A percentile compares a stretch with the other conserved stretches of the same genome.
Conservation (phyloP, 1,140 invertebrate species). For the Solenopsis invicta region DNA sequence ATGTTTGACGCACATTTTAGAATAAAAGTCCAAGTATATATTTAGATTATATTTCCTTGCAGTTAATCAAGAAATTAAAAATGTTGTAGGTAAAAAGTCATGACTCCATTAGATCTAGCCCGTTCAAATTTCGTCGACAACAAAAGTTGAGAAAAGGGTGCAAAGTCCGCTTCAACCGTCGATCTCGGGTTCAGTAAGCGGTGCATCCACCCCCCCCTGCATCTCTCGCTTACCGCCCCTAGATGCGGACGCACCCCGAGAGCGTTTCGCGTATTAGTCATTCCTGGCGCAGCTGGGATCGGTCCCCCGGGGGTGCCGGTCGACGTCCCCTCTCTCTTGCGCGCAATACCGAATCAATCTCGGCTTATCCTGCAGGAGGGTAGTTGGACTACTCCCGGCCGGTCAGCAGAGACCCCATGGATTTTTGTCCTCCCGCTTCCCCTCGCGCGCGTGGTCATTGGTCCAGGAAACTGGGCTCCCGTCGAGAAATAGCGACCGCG, state of each 20-base stretch:
- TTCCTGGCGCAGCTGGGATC: constrained; percentile 82
- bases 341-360: constrained; percentile 79
- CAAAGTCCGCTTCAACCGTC: constrained; percentile 52
- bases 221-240: constrained; percentile 69
- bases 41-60: too few species aligned
- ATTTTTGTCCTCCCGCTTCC: constrained; percentile 10
- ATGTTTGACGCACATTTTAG: background rate
- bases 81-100: background rate
- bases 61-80: background rate
- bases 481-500: constrained; percentile 29
- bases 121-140: background rate
- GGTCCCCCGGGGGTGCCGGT: constrained; percentile 73
- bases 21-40: background rate
- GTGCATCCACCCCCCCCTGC: constrained; percentile 73
- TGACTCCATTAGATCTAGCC: background rate
- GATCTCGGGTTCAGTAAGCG: constrained; percentile 58
- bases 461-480: constrained; percentile 30
- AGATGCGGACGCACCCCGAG: constrained; percentile 81
- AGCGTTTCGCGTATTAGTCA: constrained; percentile 83
- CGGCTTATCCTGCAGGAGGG: constrained; percentile 70
- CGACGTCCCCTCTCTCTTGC: constrained; percentile 62
- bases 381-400: constrained; percentile 13
- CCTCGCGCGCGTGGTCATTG: constrained; percentile 20
- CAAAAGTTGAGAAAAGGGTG: constrained; percentile 26
- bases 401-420: constrained; percentile 20